Evolutionary conservation across 2,797 vertebrate species (phyloP).

Genomic region (Falco rusticolus): DNA sequence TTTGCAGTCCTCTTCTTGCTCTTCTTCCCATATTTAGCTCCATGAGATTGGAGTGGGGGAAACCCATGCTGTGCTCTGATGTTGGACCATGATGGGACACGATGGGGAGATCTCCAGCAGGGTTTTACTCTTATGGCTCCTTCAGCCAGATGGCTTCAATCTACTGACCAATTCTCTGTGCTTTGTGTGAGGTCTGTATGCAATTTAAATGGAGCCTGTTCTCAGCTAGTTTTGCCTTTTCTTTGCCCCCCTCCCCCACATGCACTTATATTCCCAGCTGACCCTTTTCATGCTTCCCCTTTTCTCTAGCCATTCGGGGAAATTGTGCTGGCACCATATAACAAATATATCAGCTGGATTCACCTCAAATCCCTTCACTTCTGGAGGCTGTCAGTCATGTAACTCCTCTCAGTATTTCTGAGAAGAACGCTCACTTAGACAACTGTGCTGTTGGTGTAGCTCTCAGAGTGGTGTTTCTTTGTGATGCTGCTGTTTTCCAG

Average conservation of each 20-base stretch:
- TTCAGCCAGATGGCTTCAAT: slow-evolving; percentile 74
- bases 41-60: background rate
- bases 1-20: slow-evolving; percentile 12
- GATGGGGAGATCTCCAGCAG: slow-evolving; percentile 59
- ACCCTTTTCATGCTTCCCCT: slow-evolving; percentile 35
- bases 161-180: slow-evolving; percentile 68
- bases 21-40: slow-evolving; percentile 41
- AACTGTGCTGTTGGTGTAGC: background rate
- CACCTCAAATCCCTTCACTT: background rate
- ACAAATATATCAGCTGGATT: slow-evolving; percentile 37
- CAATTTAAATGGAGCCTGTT: slow-evolving; percentile 60
- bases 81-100: slow-evolving; percentile 54
- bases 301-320: slow-evolving; percentile 1
- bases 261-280: slow-evolving; percentile 37
- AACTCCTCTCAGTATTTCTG: slow-evolving; percentile 9
- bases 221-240: slow-evolving; percentile 63
- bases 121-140: slow-evolving; percentile 57
- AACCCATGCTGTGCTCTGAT: slow-evolving; percentile 22
- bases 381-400: background rate
- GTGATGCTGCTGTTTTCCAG: slow-evolving; percentile 12
- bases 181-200: slow-evolving; percentile 69
- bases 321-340: slow-evolving; percentile 37
- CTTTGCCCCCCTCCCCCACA: slow-evolving; percentile 43
- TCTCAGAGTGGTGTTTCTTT: slow-evolving; percentile 2
- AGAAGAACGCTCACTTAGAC: slow-evolving; percentile 8